These are phyloP conservation scores for Erethizon dorsatum DNA, from an alignment of 2,797 vertebrate genomes.

Conservation along the genomic window DNA sequence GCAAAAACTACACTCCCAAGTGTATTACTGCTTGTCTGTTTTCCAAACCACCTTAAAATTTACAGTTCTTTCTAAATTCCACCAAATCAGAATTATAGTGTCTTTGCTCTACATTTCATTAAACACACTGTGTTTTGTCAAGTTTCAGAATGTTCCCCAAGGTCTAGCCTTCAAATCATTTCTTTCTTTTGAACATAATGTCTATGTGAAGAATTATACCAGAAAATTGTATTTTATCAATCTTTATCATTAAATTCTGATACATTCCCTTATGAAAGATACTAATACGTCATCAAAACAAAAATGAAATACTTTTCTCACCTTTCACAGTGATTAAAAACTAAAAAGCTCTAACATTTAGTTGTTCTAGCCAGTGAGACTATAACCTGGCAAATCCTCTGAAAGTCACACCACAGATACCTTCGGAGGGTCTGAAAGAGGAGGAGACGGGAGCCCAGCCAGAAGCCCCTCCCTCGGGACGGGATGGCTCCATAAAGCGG, in stretches of 20 bases:
- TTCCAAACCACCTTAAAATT: slow-evolving; percentile 16
- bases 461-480: not conserved
- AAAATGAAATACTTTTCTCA: not conserved
- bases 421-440: not conserved
- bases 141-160: slow-evolving; percentile 28
- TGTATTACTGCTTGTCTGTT: not conserved
- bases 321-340: not conserved
- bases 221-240: not conserved
- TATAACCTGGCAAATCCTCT: not conserved
- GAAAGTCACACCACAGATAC: not conserved
- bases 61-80: slow-evolving; percentile 46
- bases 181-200: slow-evolving; percentile 46
- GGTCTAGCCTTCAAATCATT: slow-evolving; percentile 41
- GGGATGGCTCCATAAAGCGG: not conserved
- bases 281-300: not conserved
- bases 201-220: not conserved
- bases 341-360: not conserved
- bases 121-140: slow-evolving; percentile 33
- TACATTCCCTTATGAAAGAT: slow-evolving; percentile 6
- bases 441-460: not conserved
- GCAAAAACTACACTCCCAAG: not conserved
- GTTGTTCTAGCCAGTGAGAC: not conserved
- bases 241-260: slow-evolving; percentile 47
- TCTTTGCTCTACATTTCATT: not conserved
- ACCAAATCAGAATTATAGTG: slow-evolving; percentile 49